Percentiles rank a stretch among this genome's conserved stretches.
These are phyloP conservation scores for Capreolus pygargus DNA, from an alignment of 2,113 vertebrate species.

Conservation along the genomic window DNA sequence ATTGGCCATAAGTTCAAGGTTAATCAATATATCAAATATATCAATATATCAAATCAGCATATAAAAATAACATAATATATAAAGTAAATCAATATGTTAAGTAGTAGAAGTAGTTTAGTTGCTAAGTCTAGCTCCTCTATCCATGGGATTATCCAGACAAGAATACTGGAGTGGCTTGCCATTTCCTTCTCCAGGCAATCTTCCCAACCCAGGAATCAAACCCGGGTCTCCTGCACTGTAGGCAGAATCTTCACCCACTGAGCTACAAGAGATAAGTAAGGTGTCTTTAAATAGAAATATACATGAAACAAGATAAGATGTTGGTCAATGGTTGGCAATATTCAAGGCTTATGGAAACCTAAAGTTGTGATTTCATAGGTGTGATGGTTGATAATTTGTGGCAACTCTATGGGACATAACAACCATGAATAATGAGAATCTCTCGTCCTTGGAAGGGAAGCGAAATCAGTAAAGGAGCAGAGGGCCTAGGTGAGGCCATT, in stretches of 20 bases:
- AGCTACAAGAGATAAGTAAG: not conserved
- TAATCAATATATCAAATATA: not conserved
- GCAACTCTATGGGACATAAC: not conserved
- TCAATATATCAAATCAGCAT: not conserved
- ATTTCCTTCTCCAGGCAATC: not conserved
- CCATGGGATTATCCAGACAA: not conserved
- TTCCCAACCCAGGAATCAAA: not conserved
- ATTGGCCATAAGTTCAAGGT: not conserved
- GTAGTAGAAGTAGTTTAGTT: not conserved
- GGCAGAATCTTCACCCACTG: not conserved
- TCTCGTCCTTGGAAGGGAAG: not conserved
- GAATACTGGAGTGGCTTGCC: not conserved
- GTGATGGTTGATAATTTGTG: not conserved
- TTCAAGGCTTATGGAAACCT: not conserved
- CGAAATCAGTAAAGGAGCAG: not conserved
- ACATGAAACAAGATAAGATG: not conserved
- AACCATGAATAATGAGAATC: not conserved
- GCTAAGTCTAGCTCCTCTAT: not conserved
- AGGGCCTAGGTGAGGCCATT: not conserved
- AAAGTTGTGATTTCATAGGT: not conserved
- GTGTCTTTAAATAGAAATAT: constrained; percentile 12
- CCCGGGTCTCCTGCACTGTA: rapidly evolving
- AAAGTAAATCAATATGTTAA: not conserved
- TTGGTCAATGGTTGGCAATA: not conserved
- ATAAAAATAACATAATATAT: not conserved